Evolutionary conservation across 2,888 invertebrate species (phyloP).

Genomic region (Pristionchus fissidentatus): DNA sequence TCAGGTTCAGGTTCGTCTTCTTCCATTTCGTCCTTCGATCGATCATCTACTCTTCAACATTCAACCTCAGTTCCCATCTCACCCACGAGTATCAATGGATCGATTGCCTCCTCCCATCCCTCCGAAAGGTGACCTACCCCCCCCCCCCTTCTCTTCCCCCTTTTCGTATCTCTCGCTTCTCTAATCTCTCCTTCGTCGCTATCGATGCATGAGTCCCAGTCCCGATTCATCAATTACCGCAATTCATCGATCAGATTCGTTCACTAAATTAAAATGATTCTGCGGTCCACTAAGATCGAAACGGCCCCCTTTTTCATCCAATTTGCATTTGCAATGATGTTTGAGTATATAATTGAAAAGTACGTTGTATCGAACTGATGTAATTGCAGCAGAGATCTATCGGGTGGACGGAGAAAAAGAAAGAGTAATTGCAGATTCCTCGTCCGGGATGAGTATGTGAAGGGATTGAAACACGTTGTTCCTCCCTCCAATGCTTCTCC

Average conservation of each 20-base stretch:
- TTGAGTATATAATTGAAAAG: not conserved
- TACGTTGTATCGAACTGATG: not conserved
- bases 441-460: slow-evolving; percentile 41
- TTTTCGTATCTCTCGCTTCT: not conserved
- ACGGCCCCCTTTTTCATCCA: too few species aligned
- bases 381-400: not conserved
- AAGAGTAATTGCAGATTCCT: not conserved
- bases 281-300: too few species aligned
- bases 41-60: slow-evolving; percentile 37
- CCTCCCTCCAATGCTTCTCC: not conserved
- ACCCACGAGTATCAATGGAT: slow-evolving; percentile 16
- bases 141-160: not conserved
- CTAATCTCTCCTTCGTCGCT: slow-evolving; percentile 5
- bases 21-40: slow-evolving; percentile 42
- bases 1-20: slow-evolving; percentile 41
- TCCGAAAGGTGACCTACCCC: slow-evolving; percentile 25
- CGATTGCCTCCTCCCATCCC: not conserved
- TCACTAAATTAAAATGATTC: too few species aligned
- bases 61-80: slow-evolving; percentile 12
- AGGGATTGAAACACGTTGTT: not conserved
- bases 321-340: not conserved
- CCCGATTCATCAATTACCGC: not conserved
- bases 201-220: not conserved
- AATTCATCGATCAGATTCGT: too few species aligned
- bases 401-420: not conserved